Evolutionary conservation across 2,888 invertebrate genomes (phyloP).

Genomic region (Saturnia japonica): DNA sequence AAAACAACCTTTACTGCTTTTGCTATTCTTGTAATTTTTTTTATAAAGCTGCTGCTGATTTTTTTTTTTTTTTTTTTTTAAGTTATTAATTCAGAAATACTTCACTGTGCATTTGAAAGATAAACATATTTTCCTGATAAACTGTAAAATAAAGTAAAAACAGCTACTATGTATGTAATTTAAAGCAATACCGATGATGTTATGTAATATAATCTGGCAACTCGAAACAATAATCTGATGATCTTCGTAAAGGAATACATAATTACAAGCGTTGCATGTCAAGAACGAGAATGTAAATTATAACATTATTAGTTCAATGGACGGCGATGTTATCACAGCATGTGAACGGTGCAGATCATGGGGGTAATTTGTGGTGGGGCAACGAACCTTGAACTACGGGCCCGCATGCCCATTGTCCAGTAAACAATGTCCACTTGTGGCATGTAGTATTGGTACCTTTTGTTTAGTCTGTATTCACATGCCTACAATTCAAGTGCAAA

Average conservation of each 20-base stretch:
- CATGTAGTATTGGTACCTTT: slow-evolving; percentile 23
- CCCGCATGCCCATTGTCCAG: slow-evolving; percentile 72
- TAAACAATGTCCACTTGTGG: slow-evolving; percentile 59
- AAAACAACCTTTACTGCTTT: no score
- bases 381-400: slow-evolving; percentile 57
- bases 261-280: slow-evolving; percentile 28
- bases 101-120: no score
- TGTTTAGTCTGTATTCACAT: slow-evolving; percentile 13
- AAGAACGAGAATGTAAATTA: slow-evolving; percentile 44
- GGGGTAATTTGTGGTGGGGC: slow-evolving; percentile 69
- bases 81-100: no score
- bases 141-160: neutral
- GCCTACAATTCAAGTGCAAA: neutral
- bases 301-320: slow-evolving; percentile 58
- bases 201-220: neutral
- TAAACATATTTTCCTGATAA: neutral
- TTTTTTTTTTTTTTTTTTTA: no score
- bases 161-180: neutral
- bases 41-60: no score
- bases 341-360: slow-evolving; percentile 51
- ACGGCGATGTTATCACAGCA: slow-evolving; percentile 60
- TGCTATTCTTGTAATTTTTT: no score
- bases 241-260: slow-evolving; percentile 2
- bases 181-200: neutral
- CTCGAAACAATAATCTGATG: neutral